A percentile compares a stretch with the other conserved stretches of the same genome.
Evolutionary conservation across 2,888 invertebrate species (phyloP).

Genomic region (Thera obeliscata): DNA sequence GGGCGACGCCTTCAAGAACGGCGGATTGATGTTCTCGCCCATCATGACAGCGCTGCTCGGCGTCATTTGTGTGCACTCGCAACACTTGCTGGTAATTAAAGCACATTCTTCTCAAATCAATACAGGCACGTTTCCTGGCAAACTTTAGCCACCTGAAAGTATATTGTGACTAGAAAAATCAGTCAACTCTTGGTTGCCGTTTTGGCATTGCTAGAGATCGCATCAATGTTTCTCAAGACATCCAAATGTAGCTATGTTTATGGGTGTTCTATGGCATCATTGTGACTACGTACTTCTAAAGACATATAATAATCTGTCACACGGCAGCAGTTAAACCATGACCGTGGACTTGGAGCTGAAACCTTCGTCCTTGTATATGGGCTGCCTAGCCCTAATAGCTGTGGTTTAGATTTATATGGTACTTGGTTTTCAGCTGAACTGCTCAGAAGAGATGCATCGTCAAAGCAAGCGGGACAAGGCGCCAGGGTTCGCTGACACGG

Average conservation of each 20-base stretch:
- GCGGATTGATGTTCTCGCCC: slow-evolving; percentile 93
- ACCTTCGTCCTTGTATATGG: no score
- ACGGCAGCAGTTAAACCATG: no score
- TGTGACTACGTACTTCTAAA: no score
- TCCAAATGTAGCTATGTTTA: no score
- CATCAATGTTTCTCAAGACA: no score
- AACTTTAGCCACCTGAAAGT: no score
- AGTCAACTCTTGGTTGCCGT: no score
- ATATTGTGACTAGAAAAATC: no score
- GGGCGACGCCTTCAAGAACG: slow-evolving; percentile 97
- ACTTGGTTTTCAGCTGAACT: slow-evolving; percentile 75
- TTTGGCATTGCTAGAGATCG: no score
- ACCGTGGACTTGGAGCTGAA: no score
- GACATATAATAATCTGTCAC: no score
- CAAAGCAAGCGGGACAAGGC: slow-evolving; percentile 82
- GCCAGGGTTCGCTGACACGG: slow-evolving; percentile 92
- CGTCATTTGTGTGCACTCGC: slow-evolving; percentile 94
- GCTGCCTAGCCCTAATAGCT: background rate
- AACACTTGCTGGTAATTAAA: slow-evolving; percentile 91
- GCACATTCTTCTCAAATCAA: background rate
- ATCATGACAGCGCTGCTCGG: slow-evolving; percentile 92
- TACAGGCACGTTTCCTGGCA: background rate
- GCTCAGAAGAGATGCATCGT: slow-evolving; percentile 87
- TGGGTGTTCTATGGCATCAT: no score
- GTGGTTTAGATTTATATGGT: background rate